phyloP scores from a whole-genome alignment of 2,888 invertebrate genomes.

The Pseudoips prasinana region DNA sequence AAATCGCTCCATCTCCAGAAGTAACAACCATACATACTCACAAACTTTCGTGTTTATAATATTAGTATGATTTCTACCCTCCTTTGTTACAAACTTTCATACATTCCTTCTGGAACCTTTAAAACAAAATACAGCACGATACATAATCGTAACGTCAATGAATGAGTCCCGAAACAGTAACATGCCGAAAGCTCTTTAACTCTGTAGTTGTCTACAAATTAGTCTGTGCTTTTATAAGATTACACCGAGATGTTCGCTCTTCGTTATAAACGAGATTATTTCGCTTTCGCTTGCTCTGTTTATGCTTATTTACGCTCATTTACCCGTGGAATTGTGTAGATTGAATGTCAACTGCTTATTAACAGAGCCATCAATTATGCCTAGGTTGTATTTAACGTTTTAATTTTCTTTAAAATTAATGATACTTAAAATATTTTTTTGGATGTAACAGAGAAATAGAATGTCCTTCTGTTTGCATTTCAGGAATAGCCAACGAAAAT shows the following conservation, averaged over 20 bases:
- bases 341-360: constrained; percentile 30
- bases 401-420: constrained; percentile 11
- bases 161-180: constrained; percentile 3
- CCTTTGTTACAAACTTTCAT: no score
- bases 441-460: no score
- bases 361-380: constrained; percentile 23
- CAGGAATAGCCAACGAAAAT: no score
- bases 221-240: constrained; percentile 47
- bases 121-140: no score
- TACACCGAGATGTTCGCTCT: constrained; percentile 41
- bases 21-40: no score
- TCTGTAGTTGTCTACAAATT: constrained; percentile 45
- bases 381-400: constrained; percentile 22
- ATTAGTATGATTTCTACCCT: no score
- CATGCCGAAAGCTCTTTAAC: constrained; percentile 25
- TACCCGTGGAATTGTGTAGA: constrained; percentile 29
- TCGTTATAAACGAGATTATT: constrained; percentile 31
- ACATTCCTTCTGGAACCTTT: no score
- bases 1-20: no score
- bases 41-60: no score
- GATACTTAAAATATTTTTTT: no score
- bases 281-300: constrained; percentile 29
- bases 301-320: constrained; percentile 29
- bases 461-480: no score
- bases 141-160: no score